phyloP scores from a whole-genome alignment of 2,113 vertebrate species.

The Setophaga kirtlandii region DNA sequence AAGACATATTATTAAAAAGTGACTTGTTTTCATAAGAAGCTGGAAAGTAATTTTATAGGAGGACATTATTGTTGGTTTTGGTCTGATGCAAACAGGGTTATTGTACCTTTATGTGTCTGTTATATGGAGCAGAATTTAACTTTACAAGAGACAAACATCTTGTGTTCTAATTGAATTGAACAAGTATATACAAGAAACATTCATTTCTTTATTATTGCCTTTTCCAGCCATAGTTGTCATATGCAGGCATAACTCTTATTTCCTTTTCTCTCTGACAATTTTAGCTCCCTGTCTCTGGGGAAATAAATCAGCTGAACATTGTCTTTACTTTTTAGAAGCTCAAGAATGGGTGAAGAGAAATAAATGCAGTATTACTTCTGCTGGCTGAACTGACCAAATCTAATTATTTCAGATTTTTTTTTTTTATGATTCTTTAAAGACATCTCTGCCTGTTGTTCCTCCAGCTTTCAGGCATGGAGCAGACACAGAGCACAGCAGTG shows the following conservation, averaged over 20 bases:
- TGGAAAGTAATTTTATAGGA: neutral
- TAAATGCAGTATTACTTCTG: neutral
- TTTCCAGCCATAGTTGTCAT: neutral
- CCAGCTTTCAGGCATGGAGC: neutral
- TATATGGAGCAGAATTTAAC: neutral
- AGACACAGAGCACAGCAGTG: neutral
- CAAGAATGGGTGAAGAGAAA: neutral
- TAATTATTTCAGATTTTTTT: neutral
- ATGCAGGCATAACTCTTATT: neutral
- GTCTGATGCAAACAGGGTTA: neutral
- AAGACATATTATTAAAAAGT: neutral
- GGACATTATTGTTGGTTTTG: neutral
- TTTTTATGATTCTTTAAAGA: neutral
- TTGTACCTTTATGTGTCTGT: neutral
- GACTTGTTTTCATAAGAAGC: neutral
- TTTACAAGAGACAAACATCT: neutral
- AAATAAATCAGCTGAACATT: slow-evolving; percentile 15
- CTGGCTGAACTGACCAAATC: neutral
- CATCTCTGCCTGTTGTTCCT: neutral
- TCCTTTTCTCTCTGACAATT: neutral
- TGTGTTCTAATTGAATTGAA: slow-evolving; percentile 19
- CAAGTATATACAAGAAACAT: neutral
- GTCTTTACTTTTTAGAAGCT: neutral
- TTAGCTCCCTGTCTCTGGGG: neutral
- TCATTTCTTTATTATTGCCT: slow-evolving; percentile 7